Conservation (phyloP, 2,113 vertebrate species). For the Fulica atra region DNA sequence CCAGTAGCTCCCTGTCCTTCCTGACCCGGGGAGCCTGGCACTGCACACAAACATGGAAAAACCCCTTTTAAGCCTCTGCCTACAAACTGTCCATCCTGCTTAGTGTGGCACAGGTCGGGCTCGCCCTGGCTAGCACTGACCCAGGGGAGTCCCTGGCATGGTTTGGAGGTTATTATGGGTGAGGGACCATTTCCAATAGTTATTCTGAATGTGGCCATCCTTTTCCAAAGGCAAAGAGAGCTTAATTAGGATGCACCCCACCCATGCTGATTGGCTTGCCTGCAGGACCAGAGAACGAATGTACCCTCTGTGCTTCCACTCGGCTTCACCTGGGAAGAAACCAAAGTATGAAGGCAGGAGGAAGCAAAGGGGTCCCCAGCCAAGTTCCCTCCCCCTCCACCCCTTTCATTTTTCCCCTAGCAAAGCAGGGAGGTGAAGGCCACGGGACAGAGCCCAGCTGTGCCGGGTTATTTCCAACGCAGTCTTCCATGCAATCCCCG, state of each 20-base stretch:
- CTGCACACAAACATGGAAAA: not conserved
- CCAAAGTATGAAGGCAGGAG: not conserved
- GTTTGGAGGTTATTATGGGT: not conserved
- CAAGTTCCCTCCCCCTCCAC: not conserved
- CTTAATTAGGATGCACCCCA: not conserved
- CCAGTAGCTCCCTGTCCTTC: no score
- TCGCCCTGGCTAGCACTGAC: not conserved
- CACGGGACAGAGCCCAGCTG: slow-evolving; percentile 54
- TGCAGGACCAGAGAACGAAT: not conserved
- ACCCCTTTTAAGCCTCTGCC: not conserved
- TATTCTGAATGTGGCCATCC: not conserved
- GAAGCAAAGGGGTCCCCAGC: not conserved
- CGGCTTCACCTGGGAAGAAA: not conserved
- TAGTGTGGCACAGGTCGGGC: not conserved
- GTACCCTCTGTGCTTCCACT: not conserved
- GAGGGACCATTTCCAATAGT: not conserved
- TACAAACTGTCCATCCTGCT: not conserved
- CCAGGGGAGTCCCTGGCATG: not conserved
- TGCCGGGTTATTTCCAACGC: not conserved
- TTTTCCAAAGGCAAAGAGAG: not conserved
- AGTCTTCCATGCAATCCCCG: not conserved
- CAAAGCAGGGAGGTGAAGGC: slow-evolving; percentile 60
- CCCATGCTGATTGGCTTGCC: not conserved
- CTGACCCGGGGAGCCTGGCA: no score
- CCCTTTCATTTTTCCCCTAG: not conserved